Conservation (phyloP, 2,888 invertebrate genomes). For the Drosophila hawaiiensis region DNA sequence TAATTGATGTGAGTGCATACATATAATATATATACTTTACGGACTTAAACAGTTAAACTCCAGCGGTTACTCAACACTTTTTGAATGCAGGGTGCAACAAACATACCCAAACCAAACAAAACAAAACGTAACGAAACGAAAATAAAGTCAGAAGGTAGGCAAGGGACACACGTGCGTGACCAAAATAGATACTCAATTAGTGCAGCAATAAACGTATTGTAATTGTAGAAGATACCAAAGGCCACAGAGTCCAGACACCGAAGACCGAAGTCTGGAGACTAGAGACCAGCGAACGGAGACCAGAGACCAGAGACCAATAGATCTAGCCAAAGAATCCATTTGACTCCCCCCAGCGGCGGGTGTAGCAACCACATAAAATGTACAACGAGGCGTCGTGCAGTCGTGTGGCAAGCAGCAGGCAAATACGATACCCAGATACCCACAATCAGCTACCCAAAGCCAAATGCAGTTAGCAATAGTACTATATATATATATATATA, state of each 20-base stretch:
- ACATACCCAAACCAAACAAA: slow-evolving; percentile 26
- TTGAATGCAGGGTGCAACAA: slow-evolving; percentile 16
- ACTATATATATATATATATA: background rate
- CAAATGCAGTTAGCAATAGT: slow-evolving; percentile 22
- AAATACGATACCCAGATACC: slow-evolving; percentile 43
- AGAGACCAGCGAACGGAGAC: background rate
- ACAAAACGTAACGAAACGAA: slow-evolving; percentile 6
- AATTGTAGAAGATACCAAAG: slow-evolving; percentile 56
- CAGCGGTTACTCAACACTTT: background rate
- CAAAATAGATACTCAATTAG: slow-evolving; percentile 76
- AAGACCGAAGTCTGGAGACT: background rate
- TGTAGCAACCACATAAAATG: slow-evolving; percentile 27
- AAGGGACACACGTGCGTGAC: slow-evolving; percentile 67
- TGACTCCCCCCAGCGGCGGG: slow-evolving; percentile 4
- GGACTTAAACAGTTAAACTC: background rate
- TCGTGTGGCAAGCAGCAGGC: slow-evolving; percentile 53
- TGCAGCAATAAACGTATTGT: slow-evolving; percentile 71
- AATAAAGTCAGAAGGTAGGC: slow-evolving; percentile 21
- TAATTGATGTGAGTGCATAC: background rate
- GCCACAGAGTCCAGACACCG: background rate
- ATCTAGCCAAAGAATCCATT: slow-evolving; percentile 7
- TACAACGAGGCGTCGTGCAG: slow-evolving; percentile 55
- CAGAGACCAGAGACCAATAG: background rate
- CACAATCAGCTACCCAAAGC: slow-evolving; percentile 1
- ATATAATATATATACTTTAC: background rate